phyloP scores from a whole-genome alignment of 2,113 vertebrate genomes.

The Bufo gargarizans region DNA sequence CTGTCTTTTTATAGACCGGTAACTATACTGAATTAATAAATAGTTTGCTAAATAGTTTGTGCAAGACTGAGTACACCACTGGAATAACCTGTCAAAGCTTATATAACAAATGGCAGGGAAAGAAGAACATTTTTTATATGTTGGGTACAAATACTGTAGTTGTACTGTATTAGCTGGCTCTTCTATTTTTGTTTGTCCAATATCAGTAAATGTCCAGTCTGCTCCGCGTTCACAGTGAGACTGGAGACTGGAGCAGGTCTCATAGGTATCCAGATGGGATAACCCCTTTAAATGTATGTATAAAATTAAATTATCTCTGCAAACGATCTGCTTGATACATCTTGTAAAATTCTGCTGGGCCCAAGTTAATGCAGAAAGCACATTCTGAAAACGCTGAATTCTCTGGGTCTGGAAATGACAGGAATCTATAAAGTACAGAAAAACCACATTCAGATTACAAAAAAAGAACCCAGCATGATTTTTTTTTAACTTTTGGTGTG shows the following conservation, averaged over 20 bases:
- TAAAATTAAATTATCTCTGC: background rate
- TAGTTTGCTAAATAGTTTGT: background rate
- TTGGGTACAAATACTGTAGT: background rate
- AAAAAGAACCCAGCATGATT: background rate
- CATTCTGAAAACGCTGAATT: too few relatives aligned
- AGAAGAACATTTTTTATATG: background rate
- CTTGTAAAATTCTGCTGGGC: background rate
- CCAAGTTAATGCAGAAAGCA: too few relatives aligned
- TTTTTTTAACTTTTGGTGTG: background rate
- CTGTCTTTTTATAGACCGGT: too few relatives aligned
- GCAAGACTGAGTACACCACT: background rate
- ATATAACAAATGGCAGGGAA: background rate
- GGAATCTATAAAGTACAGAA: background rate
- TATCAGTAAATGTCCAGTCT: too few relatives aligned
- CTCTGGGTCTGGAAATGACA: background rate
- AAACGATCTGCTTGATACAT: background rate
- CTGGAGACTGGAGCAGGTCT: too few relatives aligned
- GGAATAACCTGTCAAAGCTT: background rate
- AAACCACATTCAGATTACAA: background rate
- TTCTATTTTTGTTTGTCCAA: too few relatives aligned
- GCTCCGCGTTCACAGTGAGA: too few relatives aligned
- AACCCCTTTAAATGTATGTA: background rate
- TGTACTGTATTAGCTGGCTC: too few relatives aligned
- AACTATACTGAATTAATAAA: background rate
- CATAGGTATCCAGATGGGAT: too few relatives aligned